Evolutionary conservation across 2,888 invertebrate species (phyloP).

Genomic region (Mythimna lalbum): DNA sequence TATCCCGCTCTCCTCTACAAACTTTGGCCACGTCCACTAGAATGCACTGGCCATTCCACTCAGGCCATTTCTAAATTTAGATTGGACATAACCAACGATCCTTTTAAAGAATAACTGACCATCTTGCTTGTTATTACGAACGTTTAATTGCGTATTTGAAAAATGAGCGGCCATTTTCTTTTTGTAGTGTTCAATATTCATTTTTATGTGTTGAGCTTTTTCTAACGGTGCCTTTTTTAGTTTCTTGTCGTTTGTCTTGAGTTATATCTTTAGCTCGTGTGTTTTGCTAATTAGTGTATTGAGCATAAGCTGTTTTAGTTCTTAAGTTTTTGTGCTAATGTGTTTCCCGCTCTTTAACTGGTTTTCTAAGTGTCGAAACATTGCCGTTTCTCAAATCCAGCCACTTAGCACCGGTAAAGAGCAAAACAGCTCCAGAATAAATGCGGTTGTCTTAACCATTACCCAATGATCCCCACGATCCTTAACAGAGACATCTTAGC

Average conservation of each 20-base stretch:
- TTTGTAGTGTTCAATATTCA: conserved; percentile 53
- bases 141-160: conserved; percentile 65
- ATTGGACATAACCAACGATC: conserved; percentile 77
- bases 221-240: conserved; percentile 25
- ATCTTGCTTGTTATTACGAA: conserved; percentile 72
- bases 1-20: conserved; percentile 39
- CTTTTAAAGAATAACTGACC: conserved; percentile 79
- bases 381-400: conserved; percentile 21
- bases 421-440: conserved; percentile 28
- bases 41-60: conserved; percentile 73
- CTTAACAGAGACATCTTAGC: conserved; percentile 55
- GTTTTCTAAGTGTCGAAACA: not conserved
- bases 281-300: conserved; percentile 3
- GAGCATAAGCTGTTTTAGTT: not conserved
- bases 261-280: conserved; percentile 3
- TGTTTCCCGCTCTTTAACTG: not conserved
- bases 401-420: conserved; percentile 28
- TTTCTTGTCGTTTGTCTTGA: conserved; percentile 15
- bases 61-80: conserved; percentile 83
- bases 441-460: conserved; percentile 21
- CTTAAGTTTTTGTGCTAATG: not conserved
- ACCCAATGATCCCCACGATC: conserved; percentile 40
- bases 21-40: conserved; percentile 61
- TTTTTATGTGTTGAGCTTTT: conserved; percentile 33
- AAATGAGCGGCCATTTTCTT: conserved; percentile 57